These are phyloP conservation scores for Archilochus colubris DNA, from an alignment of 2,113 vertebrate genomes.

Conservation along the genomic window DNA sequence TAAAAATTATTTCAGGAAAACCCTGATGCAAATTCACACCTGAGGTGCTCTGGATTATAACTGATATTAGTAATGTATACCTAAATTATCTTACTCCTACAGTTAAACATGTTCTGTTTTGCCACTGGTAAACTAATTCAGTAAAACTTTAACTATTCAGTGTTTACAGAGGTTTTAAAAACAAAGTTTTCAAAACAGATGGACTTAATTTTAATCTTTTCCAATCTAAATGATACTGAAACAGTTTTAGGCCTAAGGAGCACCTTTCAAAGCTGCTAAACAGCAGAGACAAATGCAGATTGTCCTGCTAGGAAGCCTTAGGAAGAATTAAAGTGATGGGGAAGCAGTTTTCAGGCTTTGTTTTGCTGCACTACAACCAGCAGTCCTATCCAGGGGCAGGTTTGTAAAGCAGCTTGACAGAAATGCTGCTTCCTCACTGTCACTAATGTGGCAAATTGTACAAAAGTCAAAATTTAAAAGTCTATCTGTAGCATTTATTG, in stretches of 20 bases:
- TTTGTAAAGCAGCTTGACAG: background rate
- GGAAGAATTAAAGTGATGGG: conserved; percentile 38
- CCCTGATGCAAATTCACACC: background rate
- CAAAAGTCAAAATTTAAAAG: background rate
- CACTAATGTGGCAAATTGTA: background rate
- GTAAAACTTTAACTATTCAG: background rate
- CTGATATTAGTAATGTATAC: background rate
- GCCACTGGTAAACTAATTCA: background rate
- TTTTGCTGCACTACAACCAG: background rate
- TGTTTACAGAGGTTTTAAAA: background rate
- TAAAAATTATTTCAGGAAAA: background rate
- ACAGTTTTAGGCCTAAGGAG: background rate
- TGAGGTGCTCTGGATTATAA: background rate
- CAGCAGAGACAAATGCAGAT: background rate
- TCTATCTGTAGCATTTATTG: background rate
- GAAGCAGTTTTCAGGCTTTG: conserved; percentile 41
- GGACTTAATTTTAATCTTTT: background rate
- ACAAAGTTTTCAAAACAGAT: background rate
- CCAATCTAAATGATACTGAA: background rate
- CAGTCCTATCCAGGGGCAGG: background rate
- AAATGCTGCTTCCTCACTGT: background rate
- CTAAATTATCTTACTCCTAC: background rate
- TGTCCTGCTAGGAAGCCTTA: background rate
- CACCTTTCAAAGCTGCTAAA: background rate
- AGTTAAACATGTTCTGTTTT: background rate